Percentiles rank a stretch among this genome's conserved stretches.
Evolutionary conservation across 2,797 vertebrate species (phyloP).

Genomic region (Sebastes oblongus): DNA sequence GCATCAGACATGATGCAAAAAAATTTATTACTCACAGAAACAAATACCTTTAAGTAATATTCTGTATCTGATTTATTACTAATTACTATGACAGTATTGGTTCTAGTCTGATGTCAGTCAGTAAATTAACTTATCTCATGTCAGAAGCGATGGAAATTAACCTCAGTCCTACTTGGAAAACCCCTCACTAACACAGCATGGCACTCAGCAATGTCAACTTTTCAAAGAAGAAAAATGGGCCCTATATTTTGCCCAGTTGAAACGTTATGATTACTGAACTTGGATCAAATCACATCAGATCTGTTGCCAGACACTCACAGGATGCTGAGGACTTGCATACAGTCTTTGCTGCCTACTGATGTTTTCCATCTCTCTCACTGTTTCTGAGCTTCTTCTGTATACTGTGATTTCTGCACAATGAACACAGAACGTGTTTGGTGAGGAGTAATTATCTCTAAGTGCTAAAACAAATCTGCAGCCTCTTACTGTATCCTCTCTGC

Average conservation of each 20-base stretch:
- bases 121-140: not conserved
- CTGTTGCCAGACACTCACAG: constrained; percentile 22
- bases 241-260: constrained; percentile 8
- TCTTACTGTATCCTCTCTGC: constrained; percentile 3
- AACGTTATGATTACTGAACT: constrained; percentile 23
- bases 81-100: not conserved
- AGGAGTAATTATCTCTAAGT: not conserved
- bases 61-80: not conserved
- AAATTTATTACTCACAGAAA: not conserved
- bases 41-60: not conserved
- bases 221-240: not conserved
- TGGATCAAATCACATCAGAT: constrained; percentile 26
- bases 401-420: not conserved
- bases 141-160: not conserved
- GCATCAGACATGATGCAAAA: not conserved
- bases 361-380: not conserved
- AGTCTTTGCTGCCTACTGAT: constrained; percentile 4
- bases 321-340: not conserved
- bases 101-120: not conserved
- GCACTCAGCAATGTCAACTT: not conserved
- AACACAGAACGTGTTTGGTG: not conserved
- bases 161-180: not conserved
- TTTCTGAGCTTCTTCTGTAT: not conserved
- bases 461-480: not conserved
- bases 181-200: not conserved